Conservation (phyloP, 64 coral and sea anemone genomes). For the Montipora sp. region DNA sequence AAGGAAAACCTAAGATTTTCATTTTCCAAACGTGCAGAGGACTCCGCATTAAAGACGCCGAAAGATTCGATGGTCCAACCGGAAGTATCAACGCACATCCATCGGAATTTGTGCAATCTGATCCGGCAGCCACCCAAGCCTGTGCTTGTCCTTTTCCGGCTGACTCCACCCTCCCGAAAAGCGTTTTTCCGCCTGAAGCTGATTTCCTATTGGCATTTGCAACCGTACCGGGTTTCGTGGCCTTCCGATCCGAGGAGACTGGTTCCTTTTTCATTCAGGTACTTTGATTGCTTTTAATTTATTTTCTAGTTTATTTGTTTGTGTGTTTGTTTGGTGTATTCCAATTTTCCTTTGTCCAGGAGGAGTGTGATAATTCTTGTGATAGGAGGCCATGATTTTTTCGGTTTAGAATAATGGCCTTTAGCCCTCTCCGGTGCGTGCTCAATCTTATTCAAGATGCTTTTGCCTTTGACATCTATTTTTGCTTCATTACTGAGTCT, state of each 20-base stretch:
- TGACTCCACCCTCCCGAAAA: constrained; percentile 16
- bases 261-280: constrained; percentile 26
- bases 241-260: not conserved
- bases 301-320: not conserved
- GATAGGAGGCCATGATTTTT: too few species aligned
- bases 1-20: constrained; percentile 60
- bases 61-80: not conserved
- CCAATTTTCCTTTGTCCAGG: too few species aligned
- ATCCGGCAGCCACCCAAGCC: not conserved
- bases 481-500: too few species aligned
- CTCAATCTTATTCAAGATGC: too few species aligned
- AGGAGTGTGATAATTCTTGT: too few species aligned
- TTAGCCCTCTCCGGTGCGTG: too few species aligned
- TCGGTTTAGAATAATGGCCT: too few species aligned
- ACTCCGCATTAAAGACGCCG: not conserved
- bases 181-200: constrained; percentile 11
- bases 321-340: too few species aligned
- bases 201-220: constrained; percentile 39
- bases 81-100: not conserved
- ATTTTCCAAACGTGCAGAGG: constrained; percentile 57
- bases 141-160: not conserved
- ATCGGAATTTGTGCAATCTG: not conserved
- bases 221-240: not conserved
- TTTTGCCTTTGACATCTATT: too few species aligned
- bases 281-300: not conserved